A percentile compares a stretch with the other conserved stretches of the same genome.
These are phyloP conservation scores for Labia minor DNA, from an alignment of 2,888 invertebrate species.

Conservation along the genomic window DNA sequence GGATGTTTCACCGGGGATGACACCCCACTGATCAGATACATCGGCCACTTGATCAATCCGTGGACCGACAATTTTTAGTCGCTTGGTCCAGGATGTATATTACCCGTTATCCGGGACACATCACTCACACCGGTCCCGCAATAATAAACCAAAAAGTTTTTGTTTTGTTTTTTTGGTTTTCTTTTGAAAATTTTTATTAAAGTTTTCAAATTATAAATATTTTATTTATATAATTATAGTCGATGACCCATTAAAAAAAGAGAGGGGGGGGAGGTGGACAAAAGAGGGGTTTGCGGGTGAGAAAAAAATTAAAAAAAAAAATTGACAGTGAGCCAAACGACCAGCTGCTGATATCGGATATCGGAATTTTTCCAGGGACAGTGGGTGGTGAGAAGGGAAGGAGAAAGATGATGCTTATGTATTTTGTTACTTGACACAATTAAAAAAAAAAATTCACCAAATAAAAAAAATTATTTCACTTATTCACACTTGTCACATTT, in stretches of 20 bases:
- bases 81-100: neutral
- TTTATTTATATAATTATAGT: neutral
- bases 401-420: too few species aligned
- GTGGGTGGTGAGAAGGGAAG: too few species aligned
- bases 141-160: too few species aligned
- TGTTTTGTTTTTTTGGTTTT: neutral
- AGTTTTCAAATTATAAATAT: neutral
- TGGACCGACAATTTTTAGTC: too few species aligned
- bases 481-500: neutral
- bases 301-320: slow-evolving; percentile 1
- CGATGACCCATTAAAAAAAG: too few species aligned
- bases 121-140: too few species aligned
- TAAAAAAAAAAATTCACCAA: neutral
- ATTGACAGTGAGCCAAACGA: neutral
- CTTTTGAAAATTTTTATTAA: neutral
- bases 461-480: neutral
- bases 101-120: neutral
- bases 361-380: too few species aligned
- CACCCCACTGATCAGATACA: slow-evolving; percentile 6
- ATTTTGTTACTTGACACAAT: neutral
- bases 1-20: neutral
- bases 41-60: neutral
- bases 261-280: too few species aligned
- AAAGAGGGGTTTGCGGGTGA: neutral
- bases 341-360: neutral